These are phyloP conservation scores for Lepas anatifera DNA, from an alignment of 2,888 invertebrate genomes.

Conservation along the genomic window DNA sequence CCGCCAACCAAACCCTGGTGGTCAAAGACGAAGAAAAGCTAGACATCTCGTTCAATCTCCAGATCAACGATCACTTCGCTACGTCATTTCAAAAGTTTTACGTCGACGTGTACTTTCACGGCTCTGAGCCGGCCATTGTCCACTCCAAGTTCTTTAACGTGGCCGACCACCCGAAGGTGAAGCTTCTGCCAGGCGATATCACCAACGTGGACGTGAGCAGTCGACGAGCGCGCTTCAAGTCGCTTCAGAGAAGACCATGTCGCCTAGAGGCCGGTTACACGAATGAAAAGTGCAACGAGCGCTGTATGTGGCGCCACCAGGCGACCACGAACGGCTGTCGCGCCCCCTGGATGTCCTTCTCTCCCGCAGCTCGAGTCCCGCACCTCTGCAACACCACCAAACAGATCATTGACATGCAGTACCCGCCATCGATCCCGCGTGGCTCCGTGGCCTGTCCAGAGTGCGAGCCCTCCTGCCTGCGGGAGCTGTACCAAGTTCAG, in stretches of 20 bases:
- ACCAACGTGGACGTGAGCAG: background rate
- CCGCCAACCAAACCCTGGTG: background rate
- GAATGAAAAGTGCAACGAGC: background rate
- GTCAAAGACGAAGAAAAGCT: background rate
- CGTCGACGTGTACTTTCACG: constrained; percentile 1
- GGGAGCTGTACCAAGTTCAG: background rate
- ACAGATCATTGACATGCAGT: background rate
- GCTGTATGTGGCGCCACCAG: background rate
- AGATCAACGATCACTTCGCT: background rate
- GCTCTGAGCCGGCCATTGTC: background rate
- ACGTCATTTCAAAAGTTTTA: background rate
- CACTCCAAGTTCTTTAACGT: background rate
- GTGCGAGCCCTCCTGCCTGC: background rate
- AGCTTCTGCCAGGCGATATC: background rate
- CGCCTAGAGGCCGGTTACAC: background rate
- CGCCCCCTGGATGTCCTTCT: background rate
- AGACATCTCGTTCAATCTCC: background rate
- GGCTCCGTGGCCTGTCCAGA: background rate
- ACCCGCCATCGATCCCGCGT: background rate
- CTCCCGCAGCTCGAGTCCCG: background rate
- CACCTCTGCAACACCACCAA: background rate
- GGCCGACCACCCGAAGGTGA: background rate
- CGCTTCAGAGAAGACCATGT: background rate
- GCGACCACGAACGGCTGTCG: background rate
- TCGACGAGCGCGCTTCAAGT: background rate